These are phyloP conservation scores for Hydropsyche betteni DNA, from an alignment of 2,888 invertebrate genomes.

Conservation along the genomic window DNA sequence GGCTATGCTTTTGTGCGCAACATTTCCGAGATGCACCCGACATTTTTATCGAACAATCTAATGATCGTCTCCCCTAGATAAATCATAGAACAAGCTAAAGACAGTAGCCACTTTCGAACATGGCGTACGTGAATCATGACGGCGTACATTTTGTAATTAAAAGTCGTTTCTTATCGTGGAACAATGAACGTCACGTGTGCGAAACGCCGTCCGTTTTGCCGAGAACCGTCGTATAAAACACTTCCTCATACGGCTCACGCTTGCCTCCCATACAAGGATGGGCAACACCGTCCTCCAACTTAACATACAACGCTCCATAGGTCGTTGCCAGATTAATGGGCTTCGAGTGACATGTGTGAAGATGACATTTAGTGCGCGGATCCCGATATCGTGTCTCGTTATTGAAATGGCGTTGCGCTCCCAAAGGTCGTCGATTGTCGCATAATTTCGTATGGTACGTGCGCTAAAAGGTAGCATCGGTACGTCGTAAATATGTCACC, in stretches of 20 bases:
- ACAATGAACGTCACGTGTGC: constrained; percentile 44
- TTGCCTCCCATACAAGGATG: constrained; percentile 26
- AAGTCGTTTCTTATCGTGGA: constrained; percentile 3
- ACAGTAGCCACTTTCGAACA: too few species aligned
- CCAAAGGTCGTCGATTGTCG: constrained; percentile 11
- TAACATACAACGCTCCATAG: background rate
- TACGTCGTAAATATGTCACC: too few species aligned
- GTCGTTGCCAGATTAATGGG: constrained; percentile 44
- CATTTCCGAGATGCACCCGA: too few species aligned
- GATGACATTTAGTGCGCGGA: constrained; percentile 47
- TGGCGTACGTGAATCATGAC: too few species aligned
- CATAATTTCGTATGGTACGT: too few species aligned
- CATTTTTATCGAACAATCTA: too few species aligned
- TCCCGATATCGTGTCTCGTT: constrained; percentile 26
- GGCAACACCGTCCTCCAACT: background rate
- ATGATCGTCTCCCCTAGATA: too few species aligned
- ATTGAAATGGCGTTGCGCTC: background rate
- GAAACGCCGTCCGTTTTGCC: constrained; percentile 16
- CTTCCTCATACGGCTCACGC: constrained; percentile 32
- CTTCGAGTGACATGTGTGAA: constrained; percentile 42
- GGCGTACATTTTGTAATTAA: too few species aligned
- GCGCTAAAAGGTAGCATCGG: background rate
- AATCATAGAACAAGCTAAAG: too few species aligned
- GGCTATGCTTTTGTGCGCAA: too few species aligned
- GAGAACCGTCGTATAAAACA: constrained; percentile 2